Percentiles rank a stretch among this genome's conserved stretches.
These are phyloP conservation scores for Pandion haliaetus DNA, from an alignment of 2,113 vertebrate species.

Conservation along the genomic window DNA sequence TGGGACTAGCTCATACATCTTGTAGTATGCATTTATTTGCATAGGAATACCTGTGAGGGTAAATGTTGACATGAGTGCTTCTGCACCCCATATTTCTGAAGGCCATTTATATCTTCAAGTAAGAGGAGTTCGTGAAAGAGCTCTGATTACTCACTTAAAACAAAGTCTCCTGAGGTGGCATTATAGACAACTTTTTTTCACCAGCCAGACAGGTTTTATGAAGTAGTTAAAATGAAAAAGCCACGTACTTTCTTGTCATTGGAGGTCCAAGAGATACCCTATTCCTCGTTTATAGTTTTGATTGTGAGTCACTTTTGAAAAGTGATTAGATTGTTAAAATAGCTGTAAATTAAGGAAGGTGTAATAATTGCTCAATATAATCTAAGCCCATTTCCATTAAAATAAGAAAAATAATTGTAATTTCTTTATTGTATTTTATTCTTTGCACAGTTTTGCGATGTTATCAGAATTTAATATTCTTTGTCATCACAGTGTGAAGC, in stretches of 20 bases:
- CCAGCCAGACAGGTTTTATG: neutral
- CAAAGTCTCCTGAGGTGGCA: neutral
- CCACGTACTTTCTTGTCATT: rapidly evolving
- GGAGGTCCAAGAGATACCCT: neutral
- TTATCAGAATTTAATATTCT: neutral
- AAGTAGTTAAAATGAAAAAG: neutral
- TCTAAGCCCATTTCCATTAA: neutral
- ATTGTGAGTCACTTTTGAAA: neutral
- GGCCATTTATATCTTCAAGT: neutral
- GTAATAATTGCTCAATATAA: neutral
- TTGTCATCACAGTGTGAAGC: neutral
- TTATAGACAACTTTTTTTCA: neutral
- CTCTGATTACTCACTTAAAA: neutral
- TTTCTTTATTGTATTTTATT: neutral
- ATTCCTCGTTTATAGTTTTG: neutral
- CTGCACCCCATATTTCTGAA: neutral
- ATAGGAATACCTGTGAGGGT: neutral
- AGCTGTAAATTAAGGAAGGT: neutral
- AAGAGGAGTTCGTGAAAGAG: neutral
- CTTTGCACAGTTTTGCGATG: neutral
- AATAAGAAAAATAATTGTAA: neutral
- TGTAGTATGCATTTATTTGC: neutral
- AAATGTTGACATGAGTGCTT: neutral
- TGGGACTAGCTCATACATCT: neutral
- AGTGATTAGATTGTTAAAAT: neutral